Evolutionary conservation across 2,888 invertebrate genomes (phyloP).

Genomic region (Masnerella sp.): DNA sequence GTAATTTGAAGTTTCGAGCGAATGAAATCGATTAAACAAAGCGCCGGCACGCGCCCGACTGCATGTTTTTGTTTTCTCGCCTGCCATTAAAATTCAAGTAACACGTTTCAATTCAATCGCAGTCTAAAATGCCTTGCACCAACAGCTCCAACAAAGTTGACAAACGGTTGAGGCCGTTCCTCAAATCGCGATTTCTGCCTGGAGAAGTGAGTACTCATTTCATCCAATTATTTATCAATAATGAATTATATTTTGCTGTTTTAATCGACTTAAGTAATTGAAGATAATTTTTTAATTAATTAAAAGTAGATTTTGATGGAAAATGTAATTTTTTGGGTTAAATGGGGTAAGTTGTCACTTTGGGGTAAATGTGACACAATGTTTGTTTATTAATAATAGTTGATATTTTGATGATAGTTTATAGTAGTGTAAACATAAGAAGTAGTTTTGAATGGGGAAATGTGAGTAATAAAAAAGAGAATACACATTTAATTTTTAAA

Average conservation of each 20-base stretch:
- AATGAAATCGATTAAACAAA: conserved; percentile 20
- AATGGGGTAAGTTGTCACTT: no score
- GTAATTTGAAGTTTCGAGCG: conserved; percentile 17
- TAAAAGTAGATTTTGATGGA: no score
- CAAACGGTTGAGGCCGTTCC: conserved; percentile 2
- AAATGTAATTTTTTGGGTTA: no score
- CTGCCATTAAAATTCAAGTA: conserved; percentile 8
- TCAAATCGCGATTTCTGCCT: conserved; percentile 16
- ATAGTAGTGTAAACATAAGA: no score
- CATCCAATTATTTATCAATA: background rate
- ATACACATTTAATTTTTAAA: no score
- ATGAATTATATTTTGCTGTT: background rate
- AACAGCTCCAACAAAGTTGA: background rate
- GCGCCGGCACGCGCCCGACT: background rate
- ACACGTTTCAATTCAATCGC: background rate
- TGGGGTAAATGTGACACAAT: no score
- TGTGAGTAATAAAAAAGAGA: no score
- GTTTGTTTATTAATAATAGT: no score
- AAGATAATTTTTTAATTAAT: no score
- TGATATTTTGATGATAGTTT: no score
- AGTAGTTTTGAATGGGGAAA: no score
- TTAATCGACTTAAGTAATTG: no score
- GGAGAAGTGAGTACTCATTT: conserved; percentile 13
- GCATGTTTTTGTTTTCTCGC: conserved; percentile 13
- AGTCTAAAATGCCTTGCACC: background rate